Evolutionary conservation across 1,140 invertebrate genomes (phyloP).

Genomic region (Cardiocondyla obscurior): DNA sequence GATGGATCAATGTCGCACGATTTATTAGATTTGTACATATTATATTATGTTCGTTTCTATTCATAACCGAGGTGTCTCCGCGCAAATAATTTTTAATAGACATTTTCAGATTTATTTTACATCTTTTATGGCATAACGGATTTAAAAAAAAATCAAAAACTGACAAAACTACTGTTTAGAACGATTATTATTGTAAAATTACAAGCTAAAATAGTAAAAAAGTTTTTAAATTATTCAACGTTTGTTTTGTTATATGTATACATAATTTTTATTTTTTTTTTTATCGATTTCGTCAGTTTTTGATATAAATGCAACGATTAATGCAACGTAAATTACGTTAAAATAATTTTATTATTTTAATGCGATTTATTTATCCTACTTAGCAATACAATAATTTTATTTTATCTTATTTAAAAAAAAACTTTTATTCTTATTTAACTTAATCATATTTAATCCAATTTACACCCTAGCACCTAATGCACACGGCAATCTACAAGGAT

Average conservation of each 20-base stretch:
- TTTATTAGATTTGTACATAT: slow-evolving; percentile 3
- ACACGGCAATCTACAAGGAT: neutral
- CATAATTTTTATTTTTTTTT: neutral
- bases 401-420: neutral
- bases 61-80: neutral
- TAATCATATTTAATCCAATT: neutral
- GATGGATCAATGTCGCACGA: slow-evolving; percentile 23
- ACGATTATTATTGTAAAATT: slow-evolving; percentile 6
- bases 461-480: neutral
- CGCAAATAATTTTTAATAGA: neutral
- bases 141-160: neutral
- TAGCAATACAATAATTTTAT: neutral
- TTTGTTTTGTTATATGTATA: neutral
- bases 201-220: neutral
- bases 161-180: too few relatives aligned
- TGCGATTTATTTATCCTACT: too few relatives aligned
- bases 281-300: neutral
- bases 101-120: neutral
- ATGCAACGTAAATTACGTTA: slow-evolving; percentile 9
- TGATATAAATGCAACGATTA: neutral
- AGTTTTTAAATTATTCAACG: neutral
- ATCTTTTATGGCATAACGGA: neutral
- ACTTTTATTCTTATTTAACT: neutral
- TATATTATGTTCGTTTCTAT: neutral
- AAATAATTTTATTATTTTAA: neutral